Evolutionary conservation across 2,888 invertebrate genomes (phyloP).

Genomic region (Aporophyla nigra): DNA sequence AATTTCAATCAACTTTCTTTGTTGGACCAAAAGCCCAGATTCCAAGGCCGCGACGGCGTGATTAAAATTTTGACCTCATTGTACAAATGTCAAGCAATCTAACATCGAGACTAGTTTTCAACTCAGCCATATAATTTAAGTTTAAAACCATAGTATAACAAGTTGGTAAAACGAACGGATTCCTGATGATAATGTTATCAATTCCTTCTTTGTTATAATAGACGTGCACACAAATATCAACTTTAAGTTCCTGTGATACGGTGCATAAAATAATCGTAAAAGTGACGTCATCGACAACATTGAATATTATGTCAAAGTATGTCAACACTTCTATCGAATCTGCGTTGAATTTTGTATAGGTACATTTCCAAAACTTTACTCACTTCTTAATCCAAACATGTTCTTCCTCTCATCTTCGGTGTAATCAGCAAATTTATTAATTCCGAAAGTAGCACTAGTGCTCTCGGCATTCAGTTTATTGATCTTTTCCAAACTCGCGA

Average conservation of each 20-base stretch:
- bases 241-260: slow-evolving; percentile 10
- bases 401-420: slow-evolving; percentile 68
- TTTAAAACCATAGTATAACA: not conserved
- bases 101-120: slow-evolving; percentile 25
- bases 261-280: not conserved
- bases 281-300: slow-evolving; percentile 30
- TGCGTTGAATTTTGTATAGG: not conserved
- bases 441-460: slow-evolving; percentile 65
- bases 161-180: not conserved
- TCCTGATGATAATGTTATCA: slow-evolving; percentile 14
- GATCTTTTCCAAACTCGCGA: slow-evolving; percentile 66
- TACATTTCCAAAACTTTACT: slow-evolving; percentile 36
- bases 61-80: slow-evolving; percentile 8
- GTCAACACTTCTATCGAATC: slow-evolving; percentile 10
- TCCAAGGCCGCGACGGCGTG: slow-evolving; percentile 15
- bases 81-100: slow-evolving; percentile 30
- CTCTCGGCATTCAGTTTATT: slow-evolving; percentile 66
- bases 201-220: slow-evolving; percentile 30
- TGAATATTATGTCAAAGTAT: slow-evolving; percentile 10
- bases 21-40: slow-evolving; percentile 38
- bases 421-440: slow-evolving; percentile 76
- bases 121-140: not conserved
- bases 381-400: slow-evolving; percentile 60
- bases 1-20: not conserved
- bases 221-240: slow-evolving; percentile 26